Conservation (phyloP, 2,797 vertebrate genomes). For the Phyllotis vaccarum region DNA sequence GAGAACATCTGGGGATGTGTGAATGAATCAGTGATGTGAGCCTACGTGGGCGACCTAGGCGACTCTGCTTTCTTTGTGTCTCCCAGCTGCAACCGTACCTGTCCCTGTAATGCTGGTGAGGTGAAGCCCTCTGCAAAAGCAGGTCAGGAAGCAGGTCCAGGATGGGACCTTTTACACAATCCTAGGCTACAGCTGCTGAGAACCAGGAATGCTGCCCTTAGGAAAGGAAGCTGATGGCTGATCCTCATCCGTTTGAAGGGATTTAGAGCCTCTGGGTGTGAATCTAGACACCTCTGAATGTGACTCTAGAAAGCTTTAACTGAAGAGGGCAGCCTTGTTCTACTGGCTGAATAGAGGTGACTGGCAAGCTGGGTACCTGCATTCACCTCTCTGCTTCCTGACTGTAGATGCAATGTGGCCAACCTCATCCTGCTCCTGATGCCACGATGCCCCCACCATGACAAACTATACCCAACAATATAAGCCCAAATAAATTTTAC, state of each 20-base stretch:
- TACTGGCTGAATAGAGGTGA: not conserved
- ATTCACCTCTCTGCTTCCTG: not conserved
- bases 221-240: not conserved
- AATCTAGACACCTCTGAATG: not conserved
- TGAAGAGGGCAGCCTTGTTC: not conserved
- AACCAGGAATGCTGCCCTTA: fast-evolving
- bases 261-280: not conserved
- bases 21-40: not conserved
- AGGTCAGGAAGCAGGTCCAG: not conserved
- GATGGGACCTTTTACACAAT: not conserved
- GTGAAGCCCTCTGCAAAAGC: not conserved
- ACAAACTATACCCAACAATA: not conserved
- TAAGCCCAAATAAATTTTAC: not conserved
- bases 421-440: fast-evolving
- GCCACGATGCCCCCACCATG: not conserved
- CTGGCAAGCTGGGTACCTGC: not conserved
- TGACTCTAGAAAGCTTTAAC: not conserved
- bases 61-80: not conserved
- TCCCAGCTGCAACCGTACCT: not conserved
- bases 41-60: not conserved
- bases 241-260: not conserved
- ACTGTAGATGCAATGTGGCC: not conserved
- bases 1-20: not conserved
- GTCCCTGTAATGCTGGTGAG: not conserved
- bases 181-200: not conserved